Evolutionary conservation across 2,113 vertebrate genomes (phyloP), one percentile per base, ranked within the genome.

Genomic region (Brachirus orientalis): DNA sequence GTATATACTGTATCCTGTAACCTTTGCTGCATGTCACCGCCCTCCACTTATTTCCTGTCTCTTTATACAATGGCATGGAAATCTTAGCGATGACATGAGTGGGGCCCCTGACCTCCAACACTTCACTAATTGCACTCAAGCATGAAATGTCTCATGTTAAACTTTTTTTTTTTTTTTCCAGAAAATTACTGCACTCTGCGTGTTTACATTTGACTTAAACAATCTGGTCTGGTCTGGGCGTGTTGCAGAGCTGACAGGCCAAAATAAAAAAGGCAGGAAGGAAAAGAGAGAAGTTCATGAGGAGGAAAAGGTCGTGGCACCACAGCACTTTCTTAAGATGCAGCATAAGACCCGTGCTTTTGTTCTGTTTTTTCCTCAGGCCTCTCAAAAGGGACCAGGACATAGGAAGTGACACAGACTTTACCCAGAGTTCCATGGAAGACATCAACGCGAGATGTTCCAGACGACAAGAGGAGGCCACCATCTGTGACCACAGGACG

Each of bases 381-480:
- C 93, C 94, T 38, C 86, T 93, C 4, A 94, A 86, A 72, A 85
- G 88, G 52, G 91, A 93, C 33, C 83, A 92, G 61, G 93, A 94
- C 17, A 89, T 93, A 16, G 92, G 91, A 41, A 94, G 94, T 8
- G 94, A 95, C 82, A 91, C 91, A 7, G 94, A 95, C 48, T 83
- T 93, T 50, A 93, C 92, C 70, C 93, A 93, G 83, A 94, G 92
- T 46, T 93, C 94, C 5, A 89, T 94, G 89, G 93, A 94, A 44
- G 94, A 94, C 82, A 87, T 92, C 74, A 92, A 28, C 20, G 68
- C 57, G 3, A 86, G 87, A 44, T 78, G 77, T 57, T 81, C 89
- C 55, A 67, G 80, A 14, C 83, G 85, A 11, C 84, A 85, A 19
- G 91, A 92, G 20, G 91, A 86, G 6, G 17, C 81, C 45, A 62